Evolutionary conservation across 2,113 vertebrate genomes (phyloP).

Genomic region (Castor canadensis): DNA sequence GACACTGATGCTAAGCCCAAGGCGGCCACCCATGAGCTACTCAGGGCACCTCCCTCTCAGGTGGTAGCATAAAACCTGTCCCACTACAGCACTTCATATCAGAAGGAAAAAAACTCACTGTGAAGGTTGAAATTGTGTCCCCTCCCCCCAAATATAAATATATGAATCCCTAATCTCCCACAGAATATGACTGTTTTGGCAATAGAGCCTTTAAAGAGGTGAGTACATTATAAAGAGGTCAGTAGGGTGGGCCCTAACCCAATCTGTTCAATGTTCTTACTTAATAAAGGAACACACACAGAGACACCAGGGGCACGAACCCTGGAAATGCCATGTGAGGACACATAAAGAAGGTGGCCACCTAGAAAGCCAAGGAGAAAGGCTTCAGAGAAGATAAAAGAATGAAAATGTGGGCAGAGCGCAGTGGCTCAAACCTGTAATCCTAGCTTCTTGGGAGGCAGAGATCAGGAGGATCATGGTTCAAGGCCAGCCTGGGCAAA

Average conservation of each 20-base stretch:
- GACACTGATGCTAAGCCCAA: neutral
- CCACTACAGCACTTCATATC: neutral
- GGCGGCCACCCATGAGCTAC: neutral
- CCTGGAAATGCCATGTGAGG: neutral
- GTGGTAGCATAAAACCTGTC: neutral
- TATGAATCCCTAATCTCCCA: neutral
- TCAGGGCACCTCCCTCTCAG: neutral
- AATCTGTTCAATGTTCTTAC: neutral
- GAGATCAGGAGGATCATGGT: no score
- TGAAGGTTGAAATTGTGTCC: neutral
- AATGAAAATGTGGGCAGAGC: slow-evolving; percentile 20
- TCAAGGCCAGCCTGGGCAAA: no score
- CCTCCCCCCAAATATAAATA: neutral
- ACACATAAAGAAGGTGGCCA: neutral
- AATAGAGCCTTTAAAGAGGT: neutral
- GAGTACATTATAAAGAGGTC: neutral
- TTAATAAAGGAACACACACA: neutral
- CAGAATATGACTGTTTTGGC: neutral
- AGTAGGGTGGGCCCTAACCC: neutral
- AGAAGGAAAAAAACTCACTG: neutral
- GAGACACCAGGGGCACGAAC: neutral
- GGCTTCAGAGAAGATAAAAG: slow-evolving; percentile 1
- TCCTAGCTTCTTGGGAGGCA: no score
- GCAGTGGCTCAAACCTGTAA: no score
- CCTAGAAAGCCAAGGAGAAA: neutral